These are phyloP conservation scores for Penaeus japonicus DNA, from an alignment of 1,140 invertebrate genomes.

Conservation along the genomic window DNA sequence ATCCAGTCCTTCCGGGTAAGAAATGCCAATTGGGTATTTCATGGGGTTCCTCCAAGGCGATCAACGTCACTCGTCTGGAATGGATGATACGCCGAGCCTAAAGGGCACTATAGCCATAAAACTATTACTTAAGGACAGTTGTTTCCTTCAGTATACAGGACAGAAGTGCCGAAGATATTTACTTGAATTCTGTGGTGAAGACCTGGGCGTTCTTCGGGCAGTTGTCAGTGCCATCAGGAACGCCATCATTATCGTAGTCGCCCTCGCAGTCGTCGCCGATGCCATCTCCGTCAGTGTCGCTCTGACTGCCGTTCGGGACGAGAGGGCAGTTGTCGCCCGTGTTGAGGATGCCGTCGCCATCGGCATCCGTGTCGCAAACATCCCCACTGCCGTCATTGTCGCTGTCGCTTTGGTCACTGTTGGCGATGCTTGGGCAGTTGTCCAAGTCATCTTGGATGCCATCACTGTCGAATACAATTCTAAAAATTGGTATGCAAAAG, in stretches of 20 bases:
- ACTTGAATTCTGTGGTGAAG: constrained; percentile 90
- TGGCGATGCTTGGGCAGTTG: constrained; percentile 78
- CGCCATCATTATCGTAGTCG: constrained; percentile 85
- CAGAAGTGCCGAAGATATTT: background rate
- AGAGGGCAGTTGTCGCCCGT: constrained; percentile 82
- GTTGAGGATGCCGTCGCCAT: constrained; percentile 81
- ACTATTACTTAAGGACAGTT: no score
- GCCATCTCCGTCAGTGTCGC: constrained; percentile 68
- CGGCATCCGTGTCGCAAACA: constrained; percentile 84
- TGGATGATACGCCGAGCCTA: no score
- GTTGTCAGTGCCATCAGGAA: constrained; percentile 84
- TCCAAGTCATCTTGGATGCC: constrained; percentile 68
- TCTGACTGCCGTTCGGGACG: constrained; percentile 64
- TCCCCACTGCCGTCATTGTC: constrained; percentile 78
- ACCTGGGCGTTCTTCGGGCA: constrained; percentile 95
- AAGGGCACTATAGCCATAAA: no score
- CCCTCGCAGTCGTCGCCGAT: constrained; percentile 84
- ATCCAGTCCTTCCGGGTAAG: no score
- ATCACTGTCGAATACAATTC: constrained; percentile 56
- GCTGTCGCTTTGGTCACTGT: constrained; percentile 79
- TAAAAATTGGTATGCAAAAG: background rate
- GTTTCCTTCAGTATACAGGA: no score
- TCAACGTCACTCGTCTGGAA: no score
- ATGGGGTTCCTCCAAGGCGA: no score
- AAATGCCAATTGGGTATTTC: no score